Conservation (phyloP, 2,113 vertebrate species). For the Eulemur rufifrons region DNA sequence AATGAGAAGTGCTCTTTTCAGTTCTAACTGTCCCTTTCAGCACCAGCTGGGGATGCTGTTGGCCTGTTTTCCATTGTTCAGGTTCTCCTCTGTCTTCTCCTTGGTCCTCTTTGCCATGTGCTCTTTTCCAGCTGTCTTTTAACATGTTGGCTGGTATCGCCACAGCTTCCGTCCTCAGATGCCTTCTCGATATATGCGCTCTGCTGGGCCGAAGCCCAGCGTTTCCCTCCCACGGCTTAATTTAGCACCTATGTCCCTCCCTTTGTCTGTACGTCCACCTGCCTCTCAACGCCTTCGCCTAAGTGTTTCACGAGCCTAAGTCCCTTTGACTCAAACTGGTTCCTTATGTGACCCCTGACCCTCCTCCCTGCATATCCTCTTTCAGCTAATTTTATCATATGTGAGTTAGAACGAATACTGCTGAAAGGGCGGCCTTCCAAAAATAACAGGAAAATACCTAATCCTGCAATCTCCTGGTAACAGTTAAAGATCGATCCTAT, state of each 20-base stretch:
- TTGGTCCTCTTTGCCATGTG: not conserved
- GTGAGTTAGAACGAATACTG: not conserved
- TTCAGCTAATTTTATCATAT: not conserved
- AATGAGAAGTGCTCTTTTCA: not conserved
- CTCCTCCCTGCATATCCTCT: not conserved
- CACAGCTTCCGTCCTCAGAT: not conserved
- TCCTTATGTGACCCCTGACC: not conserved
- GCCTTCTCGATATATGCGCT: not conserved
- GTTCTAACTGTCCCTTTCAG: not conserved
- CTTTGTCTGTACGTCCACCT: not conserved
- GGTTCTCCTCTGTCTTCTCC: not conserved
- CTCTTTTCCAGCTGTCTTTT: not conserved
- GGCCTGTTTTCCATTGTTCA: not conserved
- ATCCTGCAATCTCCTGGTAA: too few species aligned
- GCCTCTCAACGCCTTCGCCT: not conserved
- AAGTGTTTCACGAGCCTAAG: not conserved
- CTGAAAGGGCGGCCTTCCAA: too few species aligned
- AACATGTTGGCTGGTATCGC: not conserved
- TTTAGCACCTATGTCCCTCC: not conserved
- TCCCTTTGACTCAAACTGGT: not conserved
- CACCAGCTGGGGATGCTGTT: rapidly evolving
- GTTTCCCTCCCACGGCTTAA: not conserved
- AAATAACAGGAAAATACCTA: too few species aligned
- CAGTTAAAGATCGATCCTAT: too few species aligned
- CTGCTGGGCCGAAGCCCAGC: not conserved